Conservation (phyloP, 23 tunicate species). For the Phallusia fumigata region DNA sequence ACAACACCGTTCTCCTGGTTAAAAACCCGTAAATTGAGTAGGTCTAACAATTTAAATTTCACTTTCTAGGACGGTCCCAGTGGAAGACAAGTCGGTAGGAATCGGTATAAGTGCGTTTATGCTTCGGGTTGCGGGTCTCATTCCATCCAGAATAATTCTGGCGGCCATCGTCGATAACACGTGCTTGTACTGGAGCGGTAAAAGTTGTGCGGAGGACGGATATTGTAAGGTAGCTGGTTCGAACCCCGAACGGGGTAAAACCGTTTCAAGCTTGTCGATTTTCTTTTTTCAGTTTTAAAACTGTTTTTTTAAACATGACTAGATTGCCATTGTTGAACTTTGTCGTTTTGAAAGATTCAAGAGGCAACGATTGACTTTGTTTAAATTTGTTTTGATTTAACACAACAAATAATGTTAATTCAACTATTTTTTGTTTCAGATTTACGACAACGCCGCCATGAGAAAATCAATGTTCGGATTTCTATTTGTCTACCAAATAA, state of each 20-base stretch:
- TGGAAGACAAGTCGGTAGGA: neutral
- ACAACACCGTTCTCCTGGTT: too few relatives aligned
- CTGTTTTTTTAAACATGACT: too few relatives aligned
- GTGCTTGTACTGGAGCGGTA: neutral
- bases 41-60: too few relatives aligned
- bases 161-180: neutral
- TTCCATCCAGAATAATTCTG: neutral
- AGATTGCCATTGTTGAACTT: too few relatives aligned
- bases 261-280: too few relatives aligned
- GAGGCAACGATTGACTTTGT: too few relatives aligned
- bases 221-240: constrained; percentile 1
- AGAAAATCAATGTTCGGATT: neutral
- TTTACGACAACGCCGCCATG: neutral
- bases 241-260: neutral
- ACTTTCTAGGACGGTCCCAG: neutral
- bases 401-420: too few relatives aligned
- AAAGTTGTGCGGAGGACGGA: neutral
- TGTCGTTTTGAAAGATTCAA: too few relatives aligned
- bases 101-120: neutral
- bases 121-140: neutral
- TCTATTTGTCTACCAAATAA: neutral
- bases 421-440: neutral
- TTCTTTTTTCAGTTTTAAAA: neutral
- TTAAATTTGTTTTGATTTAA: too few relatives aligned
- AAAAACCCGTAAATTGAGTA: too few relatives aligned